Evolutionary conservation across 2,888 invertebrate genomes (phyloP).

Genomic region (Tigriopus californicus): DNA sequence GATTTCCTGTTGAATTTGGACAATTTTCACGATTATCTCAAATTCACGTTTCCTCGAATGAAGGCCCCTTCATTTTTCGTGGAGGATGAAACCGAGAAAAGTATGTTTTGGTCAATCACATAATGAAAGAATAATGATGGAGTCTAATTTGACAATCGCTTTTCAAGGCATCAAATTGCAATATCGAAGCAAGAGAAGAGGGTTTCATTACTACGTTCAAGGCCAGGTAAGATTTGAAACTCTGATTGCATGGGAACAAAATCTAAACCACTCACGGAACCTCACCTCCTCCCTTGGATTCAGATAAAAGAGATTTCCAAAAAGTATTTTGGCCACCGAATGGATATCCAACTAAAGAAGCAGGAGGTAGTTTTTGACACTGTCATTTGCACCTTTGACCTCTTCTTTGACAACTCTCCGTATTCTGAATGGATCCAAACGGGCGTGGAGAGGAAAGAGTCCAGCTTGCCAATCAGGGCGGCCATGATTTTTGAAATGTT

Average conservation of each 20-base stretch:
- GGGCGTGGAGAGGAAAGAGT: background rate
- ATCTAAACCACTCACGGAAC: background rate
- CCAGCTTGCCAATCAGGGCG: slow-evolving; percentile 11
- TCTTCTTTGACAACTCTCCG: slow-evolving; percentile 5
- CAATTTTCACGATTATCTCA: slow-evolving; percentile 15
- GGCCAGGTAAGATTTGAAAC: slow-evolving; percentile 2
- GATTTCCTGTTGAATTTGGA: slow-evolving; percentile 16
- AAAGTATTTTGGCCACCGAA: background rate
- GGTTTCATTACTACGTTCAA: slow-evolving; percentile 14
- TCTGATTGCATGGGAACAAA: background rate
- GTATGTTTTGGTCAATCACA: background rate
- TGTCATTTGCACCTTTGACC: slow-evolving; percentile 4
- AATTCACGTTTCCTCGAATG: slow-evolving; percentile 4
- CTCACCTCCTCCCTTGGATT: background rate
- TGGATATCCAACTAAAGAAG: slow-evolving; percentile 3
- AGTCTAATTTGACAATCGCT: background rate
- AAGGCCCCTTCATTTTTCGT: slow-evolving; percentile 15
- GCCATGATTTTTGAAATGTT: slow-evolving; percentile 14
- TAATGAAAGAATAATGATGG: background rate
- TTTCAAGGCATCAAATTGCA: background rate
- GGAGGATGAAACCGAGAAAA: slow-evolving; percentile 6
- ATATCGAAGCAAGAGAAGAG: slow-evolving; percentile 13
- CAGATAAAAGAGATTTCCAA: slow-evolving; percentile 13
- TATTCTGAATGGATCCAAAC: background rate
- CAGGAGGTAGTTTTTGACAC: slow-evolving; percentile 14